Conservation (phyloP, 2,113 vertebrate genomes). For the Lates calcarifer region DNA sequence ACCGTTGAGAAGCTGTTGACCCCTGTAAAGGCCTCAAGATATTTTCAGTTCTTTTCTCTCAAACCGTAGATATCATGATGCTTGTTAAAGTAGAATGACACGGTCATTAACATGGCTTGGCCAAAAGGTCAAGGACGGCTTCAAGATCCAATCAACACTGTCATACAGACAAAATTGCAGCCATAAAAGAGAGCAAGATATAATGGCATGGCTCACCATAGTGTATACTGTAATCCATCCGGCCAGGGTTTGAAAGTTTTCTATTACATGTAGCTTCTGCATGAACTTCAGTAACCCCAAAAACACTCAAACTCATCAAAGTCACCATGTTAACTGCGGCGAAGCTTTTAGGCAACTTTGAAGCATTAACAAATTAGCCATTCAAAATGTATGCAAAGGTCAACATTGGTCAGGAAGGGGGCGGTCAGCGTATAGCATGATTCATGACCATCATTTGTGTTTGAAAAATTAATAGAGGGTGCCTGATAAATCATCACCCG, state of each 20-base stretch:
- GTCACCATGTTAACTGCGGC: not conserved
- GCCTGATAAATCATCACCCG: slow-evolving; percentile 73
- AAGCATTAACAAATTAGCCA: slow-evolving; percentile 51
- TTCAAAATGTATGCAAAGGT: slow-evolving; percentile 72
- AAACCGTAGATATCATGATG: slow-evolving; percentile 39
- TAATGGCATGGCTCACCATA: slow-evolving; percentile 7
- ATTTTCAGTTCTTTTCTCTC: slow-evolving; percentile 32
- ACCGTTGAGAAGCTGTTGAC: slow-evolving; percentile 42
- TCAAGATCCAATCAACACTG: slow-evolving; percentile 53
- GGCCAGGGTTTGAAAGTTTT: not conserved
- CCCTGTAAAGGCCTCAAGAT: slow-evolving; percentile 43
- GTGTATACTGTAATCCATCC: slow-evolving; percentile 26
- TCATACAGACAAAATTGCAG: slow-evolving; percentile 55
- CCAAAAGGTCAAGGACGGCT: slow-evolving; percentile 66
- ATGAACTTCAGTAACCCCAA: not conserved
- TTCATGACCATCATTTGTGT: slow-evolving; percentile 78
- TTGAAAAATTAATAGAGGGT: slow-evolving; percentile 72
- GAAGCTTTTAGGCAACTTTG: slow-evolving; percentile 34
- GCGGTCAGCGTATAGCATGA: slow-evolving; percentile 64
- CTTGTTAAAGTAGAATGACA: slow-evolving; percentile 54
- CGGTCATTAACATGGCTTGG: not conserved
- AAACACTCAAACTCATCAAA: slow-evolving; percentile 33
- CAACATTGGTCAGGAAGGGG: slow-evolving; percentile 61
- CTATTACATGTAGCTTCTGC: not conserved
- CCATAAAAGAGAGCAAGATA: slow-evolving; percentile 25